A percentile compares a stretch with the other conserved stretches of the same genome.
Conservation (phyloP, 2,113 vertebrate genomes). For the Pelusios castaneus region DNA sequence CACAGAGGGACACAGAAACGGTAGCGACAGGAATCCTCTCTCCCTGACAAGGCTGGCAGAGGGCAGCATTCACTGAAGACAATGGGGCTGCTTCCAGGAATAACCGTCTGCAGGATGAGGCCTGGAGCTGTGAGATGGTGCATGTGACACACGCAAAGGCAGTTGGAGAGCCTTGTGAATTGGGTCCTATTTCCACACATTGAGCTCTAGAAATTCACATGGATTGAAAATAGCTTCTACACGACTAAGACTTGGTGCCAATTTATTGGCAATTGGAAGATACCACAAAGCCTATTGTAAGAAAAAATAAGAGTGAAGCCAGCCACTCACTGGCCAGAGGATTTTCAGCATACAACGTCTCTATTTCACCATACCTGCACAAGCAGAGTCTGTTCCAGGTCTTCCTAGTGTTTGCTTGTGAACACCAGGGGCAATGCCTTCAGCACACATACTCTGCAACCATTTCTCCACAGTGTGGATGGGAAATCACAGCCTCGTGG, state of each 20-base stretch:
- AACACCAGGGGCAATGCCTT: not conserved
- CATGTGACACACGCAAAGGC: not conserved
- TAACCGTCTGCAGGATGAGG: not conserved
- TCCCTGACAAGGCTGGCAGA: not conserved
- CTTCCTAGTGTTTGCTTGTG: not conserved
- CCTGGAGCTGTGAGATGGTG: not conserved
- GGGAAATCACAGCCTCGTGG: not conserved
- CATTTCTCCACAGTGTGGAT: not conserved
- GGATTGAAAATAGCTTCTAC: not conserved
- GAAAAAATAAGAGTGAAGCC: not conserved
- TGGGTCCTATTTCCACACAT: not conserved
- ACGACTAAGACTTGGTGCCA: not conserved
- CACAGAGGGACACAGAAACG: too few relatives aligned
- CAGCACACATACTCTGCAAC: not conserved
- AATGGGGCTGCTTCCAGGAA: not conserved
- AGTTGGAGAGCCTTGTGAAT: not conserved
- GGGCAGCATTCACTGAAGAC: not conserved
- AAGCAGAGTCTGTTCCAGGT: not conserved
- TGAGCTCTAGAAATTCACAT: not conserved
- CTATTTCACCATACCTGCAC: not conserved
- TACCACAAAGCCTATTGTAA: not conserved
- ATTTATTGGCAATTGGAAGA: not conserved
- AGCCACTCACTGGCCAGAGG: not conserved
- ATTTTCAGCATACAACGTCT: not conserved
- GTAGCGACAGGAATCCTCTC: not conserved